Evolutionary conservation across 2,797 vertebrate species (phyloP), one percentile per base, ranked within the genome.

Genomic region (Sebastes cheni): DNA sequence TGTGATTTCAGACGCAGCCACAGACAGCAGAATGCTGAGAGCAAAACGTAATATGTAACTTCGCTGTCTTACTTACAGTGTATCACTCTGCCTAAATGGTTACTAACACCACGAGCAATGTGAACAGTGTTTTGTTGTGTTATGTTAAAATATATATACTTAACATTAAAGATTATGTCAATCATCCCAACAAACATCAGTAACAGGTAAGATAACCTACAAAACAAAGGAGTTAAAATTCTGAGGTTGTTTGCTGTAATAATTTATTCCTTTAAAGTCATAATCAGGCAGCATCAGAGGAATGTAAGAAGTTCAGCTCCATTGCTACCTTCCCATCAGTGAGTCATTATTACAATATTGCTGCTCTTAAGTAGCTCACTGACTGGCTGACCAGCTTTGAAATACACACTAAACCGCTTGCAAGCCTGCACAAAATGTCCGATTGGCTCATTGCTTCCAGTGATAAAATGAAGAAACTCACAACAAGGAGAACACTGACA

Each of bases 301-400:
- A 97, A 97, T 96, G 96, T 93, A 95, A 96, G 96, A 95, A 97
- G 97, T 98, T 98, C 97, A 96, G 96, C 96, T 97, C 95, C 96
- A 97, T 97, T 97, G 97, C 96, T 95, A 96, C 94, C 96, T 95
- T 95, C 96, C 96, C 97, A 97, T 98, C 97, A 97, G 95, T 93
- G 94, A 96, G 96, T 96, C 96, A 96, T 98, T 97, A 98, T 97
- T 97, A 97, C 96, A 97, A 97, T 97, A 96, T 96, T 95, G 95
- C 96, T 96, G 96, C 96, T 97, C 96, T 97, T 97, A 97, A 98
- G 96, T 96, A 97, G 96, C 96, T 95, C 96, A 95, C 96, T 97
- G 96, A 97, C 95, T 96, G 97, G 95, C 96, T 96, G 97, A 97
- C 97, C 97, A 96, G 96, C 96, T 96, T 96, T 96, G 95, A 96